phyloP scores from a whole-genome alignment of 2,797 vertebrate genomes.

The Pipistrellus kuhlii region DNA sequence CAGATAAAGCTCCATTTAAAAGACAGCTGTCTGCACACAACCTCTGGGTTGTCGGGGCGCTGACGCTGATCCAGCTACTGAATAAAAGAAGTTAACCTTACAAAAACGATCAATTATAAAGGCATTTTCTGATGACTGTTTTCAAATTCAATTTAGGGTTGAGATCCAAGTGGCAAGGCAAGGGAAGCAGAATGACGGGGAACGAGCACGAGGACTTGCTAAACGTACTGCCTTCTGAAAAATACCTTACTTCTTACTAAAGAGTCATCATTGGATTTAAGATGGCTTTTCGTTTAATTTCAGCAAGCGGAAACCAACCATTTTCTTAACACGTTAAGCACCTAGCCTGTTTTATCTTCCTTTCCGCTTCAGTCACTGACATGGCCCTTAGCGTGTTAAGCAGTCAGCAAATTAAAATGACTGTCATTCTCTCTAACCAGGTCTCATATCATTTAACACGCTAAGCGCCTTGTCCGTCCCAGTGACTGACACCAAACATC shows the following conservation, averaged over 20 bases:
- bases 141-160: background rate
- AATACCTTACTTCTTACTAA: background rate
- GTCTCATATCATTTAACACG: background rate
- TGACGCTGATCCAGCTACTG: slow-evolving; percentile 55
- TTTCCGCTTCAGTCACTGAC: too few relatives aligned
- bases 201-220: background rate
- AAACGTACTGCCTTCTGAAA: background rate
- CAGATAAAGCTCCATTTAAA: slow-evolving; percentile 66
- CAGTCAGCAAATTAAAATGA: slow-evolving; percentile 53
- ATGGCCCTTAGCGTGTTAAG: background rate
- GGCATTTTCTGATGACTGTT: slow-evolving; percentile 25
- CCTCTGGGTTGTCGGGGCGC: slow-evolving; percentile 52
- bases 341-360: too few relatives aligned
- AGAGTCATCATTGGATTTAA: background rate
- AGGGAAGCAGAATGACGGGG: background rate
- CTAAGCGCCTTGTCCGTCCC: too few relatives aligned
- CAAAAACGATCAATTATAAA: slow-evolving; percentile 30
- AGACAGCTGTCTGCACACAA: slow-evolving; percentile 53
- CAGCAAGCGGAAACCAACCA: slow-evolving; percentile 15
- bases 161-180: background rate
- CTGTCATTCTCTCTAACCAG: background rate
- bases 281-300: slow-evolving; percentile 45
- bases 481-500: too few relatives aligned
- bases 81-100: slow-evolving; percentile 51
- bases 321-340: background rate